Evolutionary conservation across 2,113 vertebrate species (phyloP).

Genomic region (Ascaphus truei): DNA sequence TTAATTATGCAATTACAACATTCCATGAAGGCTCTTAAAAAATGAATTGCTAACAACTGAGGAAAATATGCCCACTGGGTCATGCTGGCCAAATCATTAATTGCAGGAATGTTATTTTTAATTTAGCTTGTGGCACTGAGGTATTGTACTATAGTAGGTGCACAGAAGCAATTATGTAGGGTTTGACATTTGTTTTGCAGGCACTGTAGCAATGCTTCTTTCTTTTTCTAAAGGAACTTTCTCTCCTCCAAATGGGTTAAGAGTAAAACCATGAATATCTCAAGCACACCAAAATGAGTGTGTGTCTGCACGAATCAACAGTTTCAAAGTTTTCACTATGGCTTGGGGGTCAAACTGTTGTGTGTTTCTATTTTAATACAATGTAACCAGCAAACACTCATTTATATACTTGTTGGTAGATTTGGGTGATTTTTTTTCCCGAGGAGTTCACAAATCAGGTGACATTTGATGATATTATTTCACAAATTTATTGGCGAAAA

Average conservation of each 20-base stretch:
- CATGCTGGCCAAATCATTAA: slow-evolving; percentile 24
- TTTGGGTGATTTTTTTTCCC: no score
- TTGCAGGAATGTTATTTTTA: slow-evolving; percentile 33
- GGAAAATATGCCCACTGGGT: slow-evolving; percentile 29
- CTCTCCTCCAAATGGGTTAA: neutral
- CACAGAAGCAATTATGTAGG: slow-evolving; percentile 30
- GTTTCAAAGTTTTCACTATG: no score
- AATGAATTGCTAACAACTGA: slow-evolving; percentile 27
- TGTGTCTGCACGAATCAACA: no score
- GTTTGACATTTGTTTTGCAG: neutral
- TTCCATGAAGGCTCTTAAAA: slow-evolving; percentile 32
- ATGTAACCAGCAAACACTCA: no score
- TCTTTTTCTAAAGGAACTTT: neutral
- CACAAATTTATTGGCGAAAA: no score
- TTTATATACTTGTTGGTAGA: no score
- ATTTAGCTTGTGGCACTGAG: slow-evolving; percentile 23
- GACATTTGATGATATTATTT: no score
- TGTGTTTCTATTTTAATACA: no score
- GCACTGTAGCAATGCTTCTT: neutral
- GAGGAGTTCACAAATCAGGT: no score
- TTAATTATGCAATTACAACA: slow-evolving; percentile 36
- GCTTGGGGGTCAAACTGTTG: no score
- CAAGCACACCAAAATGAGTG: no score
- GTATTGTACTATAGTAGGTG: slow-evolving; percentile 13
- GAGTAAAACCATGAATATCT: neutral